These are phyloP conservation scores for Neolamprologus sp. DNA, from an alignment of 2,113 vertebrate species.

Conservation along the genomic window DNA sequence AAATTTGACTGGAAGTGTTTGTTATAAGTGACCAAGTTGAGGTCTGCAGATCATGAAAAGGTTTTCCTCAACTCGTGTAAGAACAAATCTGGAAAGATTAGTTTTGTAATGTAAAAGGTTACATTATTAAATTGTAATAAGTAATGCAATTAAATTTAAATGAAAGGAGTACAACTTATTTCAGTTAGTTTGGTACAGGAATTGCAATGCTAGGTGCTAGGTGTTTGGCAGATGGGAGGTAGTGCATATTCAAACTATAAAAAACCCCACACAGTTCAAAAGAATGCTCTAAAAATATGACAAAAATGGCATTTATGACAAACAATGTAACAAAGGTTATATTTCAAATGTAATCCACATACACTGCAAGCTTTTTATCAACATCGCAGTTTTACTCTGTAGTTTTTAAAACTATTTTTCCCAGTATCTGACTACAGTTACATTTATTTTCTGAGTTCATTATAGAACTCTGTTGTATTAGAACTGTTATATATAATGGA, in stretches of 20 bases:
- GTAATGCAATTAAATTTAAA: background rate
- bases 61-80: background rate
- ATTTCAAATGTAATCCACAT: background rate
- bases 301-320: background rate
- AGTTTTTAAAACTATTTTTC: background rate
- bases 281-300: background rate
- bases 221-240: background rate
- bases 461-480: background rate
- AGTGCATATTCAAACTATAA: background rate
- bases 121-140: background rate
- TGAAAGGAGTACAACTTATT: background rate
- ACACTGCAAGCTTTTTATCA: background rate
- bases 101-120: background rate
- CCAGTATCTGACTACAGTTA: background rate
- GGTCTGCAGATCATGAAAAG: background rate
- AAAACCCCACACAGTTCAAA: rapidly evolving
- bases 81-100: background rate
- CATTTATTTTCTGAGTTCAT: background rate
- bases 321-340: background rate
- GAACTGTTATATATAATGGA: background rate
- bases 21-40: background rate
- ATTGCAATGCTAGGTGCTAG: background rate
- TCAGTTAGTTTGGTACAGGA: background rate
- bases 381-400: background rate
- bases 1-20: background rate